Evolutionary conservation across 37 sponge, comb jelly and placozoan species (phyloP).

Genomic region (Petrosia ficiformis): DNA sequence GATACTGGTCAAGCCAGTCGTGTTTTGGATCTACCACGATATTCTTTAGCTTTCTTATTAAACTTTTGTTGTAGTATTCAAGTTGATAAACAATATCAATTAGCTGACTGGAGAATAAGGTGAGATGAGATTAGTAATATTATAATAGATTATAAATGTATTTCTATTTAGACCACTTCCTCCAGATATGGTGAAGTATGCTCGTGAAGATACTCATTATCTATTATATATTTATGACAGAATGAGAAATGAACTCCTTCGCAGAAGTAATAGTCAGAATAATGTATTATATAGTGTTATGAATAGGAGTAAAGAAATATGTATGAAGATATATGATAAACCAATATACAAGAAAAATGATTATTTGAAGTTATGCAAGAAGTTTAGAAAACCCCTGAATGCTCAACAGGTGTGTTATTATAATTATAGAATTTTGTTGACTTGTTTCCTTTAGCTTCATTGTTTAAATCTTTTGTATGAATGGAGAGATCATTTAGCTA

Average conservation of each 20-base stretch:
- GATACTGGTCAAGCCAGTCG: slow-evolving; percentile 87
- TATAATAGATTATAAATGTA: not conserved
- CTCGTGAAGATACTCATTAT: slow-evolving; percentile 97
- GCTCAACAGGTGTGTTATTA: slow-evolving; percentile 64
- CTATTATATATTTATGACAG: slow-evolving; percentile 91
- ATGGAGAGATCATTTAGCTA: slow-evolving; percentile 85
- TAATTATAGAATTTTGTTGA: not conserved
- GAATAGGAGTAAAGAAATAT: slow-evolving; percentile 58
- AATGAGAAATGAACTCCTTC: slow-evolving; percentile 85
- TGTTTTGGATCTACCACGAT: slow-evolving; percentile 65
- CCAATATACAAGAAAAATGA: slow-evolving; percentile 51
- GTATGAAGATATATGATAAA: slow-evolving; percentile 70
- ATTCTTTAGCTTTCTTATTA: slow-evolving; percentile 88
- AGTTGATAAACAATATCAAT: slow-evolving; percentile 93
- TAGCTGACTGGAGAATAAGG: slow-evolving; percentile 98
- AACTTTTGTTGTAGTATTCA: slow-evolving; percentile 82
- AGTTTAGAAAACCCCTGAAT: slow-evolving; percentile 63
- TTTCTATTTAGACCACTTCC: slow-evolving; percentile 74
- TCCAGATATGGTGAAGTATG: slow-evolving; percentile 84
- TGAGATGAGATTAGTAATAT: not conserved
- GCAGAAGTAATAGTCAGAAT: slow-evolving; percentile 44
- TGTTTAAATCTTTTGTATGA: slow-evolving; percentile 56
- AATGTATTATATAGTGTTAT: slow-evolving; percentile 40
- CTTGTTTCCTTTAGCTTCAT: slow-evolving; percentile 39
- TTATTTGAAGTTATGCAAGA: slow-evolving; percentile 68